phyloP scores from a whole-genome alignment of 1,140 invertebrate species.

The Listronotus bonariensis region DNA sequence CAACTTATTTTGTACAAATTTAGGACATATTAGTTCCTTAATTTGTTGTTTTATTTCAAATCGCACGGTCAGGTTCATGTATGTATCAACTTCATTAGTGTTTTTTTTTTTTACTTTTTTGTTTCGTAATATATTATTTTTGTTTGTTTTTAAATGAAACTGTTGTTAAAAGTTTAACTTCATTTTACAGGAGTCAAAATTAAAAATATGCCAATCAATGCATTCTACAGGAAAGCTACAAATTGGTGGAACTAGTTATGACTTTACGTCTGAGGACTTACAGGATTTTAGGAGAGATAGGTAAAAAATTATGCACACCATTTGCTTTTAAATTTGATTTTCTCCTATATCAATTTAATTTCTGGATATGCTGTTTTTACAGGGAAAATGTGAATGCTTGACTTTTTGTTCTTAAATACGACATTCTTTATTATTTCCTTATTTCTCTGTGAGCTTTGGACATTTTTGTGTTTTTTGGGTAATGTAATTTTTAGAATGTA shows the following conservation, averaged over 20 bases:
- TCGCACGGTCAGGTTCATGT: not conserved
- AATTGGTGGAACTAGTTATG: slow-evolving; percentile 71
- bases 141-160: too few species aligned
- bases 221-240: slow-evolving; percentile 77
- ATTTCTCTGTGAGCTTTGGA: too few species aligned
- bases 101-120: slow-evolving; percentile 28
- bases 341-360: too few species aligned
- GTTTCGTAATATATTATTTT: slow-evolving; percentile 15
- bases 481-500: too few species aligned
- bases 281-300: slow-evolving; percentile 89
- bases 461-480: too few species aligned
- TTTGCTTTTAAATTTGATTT: too few species aligned
- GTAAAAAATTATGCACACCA: not conserved
- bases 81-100: slow-evolving; percentile 3
- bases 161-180: too few species aligned
- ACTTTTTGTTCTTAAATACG: not conserved
- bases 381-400: not conserved
- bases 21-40: too few species aligned
- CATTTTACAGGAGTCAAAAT: slow-evolving; percentile 57
- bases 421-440: too few species aligned
- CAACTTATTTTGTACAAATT: too few species aligned
- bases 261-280: slow-evolving; percentile 90
- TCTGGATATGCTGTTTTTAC: too few species aligned
- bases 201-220: slow-evolving; percentile 64
- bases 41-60: too few species aligned